Conservation (phyloP, 2,888 invertebrate species). For the Parthenolecanium corni region DNA sequence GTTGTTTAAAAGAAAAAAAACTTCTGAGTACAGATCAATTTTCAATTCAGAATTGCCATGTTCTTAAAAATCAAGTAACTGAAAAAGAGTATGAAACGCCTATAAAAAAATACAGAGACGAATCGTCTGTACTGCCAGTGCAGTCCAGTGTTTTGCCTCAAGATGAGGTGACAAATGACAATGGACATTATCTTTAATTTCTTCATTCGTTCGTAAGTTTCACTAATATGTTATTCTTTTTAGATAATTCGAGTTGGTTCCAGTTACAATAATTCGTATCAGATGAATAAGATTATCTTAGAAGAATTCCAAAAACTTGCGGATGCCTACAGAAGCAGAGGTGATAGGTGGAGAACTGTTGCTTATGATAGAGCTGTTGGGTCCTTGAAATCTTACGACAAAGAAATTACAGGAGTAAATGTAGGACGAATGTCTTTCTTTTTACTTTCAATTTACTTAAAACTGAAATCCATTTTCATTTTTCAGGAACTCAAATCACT, state of each 20-base stretch:
- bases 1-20: conserved; percentile 12
- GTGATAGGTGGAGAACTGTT: conserved; percentile 13
- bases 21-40: conserved; percentile 2
- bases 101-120: background rate
- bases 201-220: background rate
- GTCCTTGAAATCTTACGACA: conserved; percentile 11
- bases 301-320: conserved; percentile 22
- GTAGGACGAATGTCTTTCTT: background rate
- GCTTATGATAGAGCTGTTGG: conserved; percentile 17
- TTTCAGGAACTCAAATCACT: conserved; percentile 12
- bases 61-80: background rate
- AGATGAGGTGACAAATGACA: background rate
- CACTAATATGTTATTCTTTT: background rate
- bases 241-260: background rate
- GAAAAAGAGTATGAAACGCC: too few relatives aligned
- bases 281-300: background rate
- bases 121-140: too few relatives aligned
- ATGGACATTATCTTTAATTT: background rate
- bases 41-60: background rate
- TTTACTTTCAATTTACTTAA: background rate
- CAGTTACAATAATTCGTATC: background rate
- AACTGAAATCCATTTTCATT: background rate
- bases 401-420: conserved; percentile 7
- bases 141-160: too few relatives aligned
- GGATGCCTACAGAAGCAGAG: conserved; percentile 10